These are phyloP conservation scores for Zaprionus bogoriensis DNA, from an alignment of 2,888 invertebrate genomes.

Conservation along the genomic window DNA sequence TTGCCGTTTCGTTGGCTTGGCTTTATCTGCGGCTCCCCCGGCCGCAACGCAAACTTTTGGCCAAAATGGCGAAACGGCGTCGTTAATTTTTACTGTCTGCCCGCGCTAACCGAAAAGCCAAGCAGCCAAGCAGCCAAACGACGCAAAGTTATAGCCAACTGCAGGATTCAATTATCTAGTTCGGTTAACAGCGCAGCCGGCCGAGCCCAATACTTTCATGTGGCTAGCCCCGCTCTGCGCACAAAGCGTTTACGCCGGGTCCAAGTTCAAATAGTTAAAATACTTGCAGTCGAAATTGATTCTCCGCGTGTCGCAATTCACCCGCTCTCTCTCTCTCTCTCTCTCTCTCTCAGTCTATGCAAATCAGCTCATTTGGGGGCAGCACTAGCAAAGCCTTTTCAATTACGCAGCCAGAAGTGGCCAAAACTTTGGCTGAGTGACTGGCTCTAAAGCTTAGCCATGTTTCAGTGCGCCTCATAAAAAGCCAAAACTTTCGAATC, in stretches of 20 bases:
- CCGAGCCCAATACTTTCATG: constrained; percentile 44
- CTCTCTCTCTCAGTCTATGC: constrained; percentile 45
- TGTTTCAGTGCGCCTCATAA: constrained; percentile 24
- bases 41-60: constrained; percentile 60
- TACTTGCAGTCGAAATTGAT: constrained; percentile 52
- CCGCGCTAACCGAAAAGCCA: constrained; percentile 5
- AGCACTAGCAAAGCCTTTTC: constrained; percentile 47
- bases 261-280: constrained; percentile 38
- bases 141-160: constrained; percentile 29
- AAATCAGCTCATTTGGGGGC: constrained; percentile 55
- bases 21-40: constrained; percentile 52
- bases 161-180: constrained; percentile 64
- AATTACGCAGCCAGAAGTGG: constrained; percentile 38
- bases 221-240: too few species aligned
- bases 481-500: constrained; percentile 34
- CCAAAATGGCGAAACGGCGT: constrained; percentile 55
- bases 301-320: constrained; percentile 44
- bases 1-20: constrained; percentile 15
- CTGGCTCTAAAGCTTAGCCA: constrained; percentile 33
- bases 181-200: neutral
- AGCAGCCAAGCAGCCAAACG: constrained; percentile 16
- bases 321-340: neutral
- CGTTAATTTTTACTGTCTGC: constrained; percentile 71
- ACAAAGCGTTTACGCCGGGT: too few species aligned
- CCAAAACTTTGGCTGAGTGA: constrained; percentile 34